Conservation (phyloP, 2,797 vertebrate genomes). For the Bradypus variegatus region DNA sequence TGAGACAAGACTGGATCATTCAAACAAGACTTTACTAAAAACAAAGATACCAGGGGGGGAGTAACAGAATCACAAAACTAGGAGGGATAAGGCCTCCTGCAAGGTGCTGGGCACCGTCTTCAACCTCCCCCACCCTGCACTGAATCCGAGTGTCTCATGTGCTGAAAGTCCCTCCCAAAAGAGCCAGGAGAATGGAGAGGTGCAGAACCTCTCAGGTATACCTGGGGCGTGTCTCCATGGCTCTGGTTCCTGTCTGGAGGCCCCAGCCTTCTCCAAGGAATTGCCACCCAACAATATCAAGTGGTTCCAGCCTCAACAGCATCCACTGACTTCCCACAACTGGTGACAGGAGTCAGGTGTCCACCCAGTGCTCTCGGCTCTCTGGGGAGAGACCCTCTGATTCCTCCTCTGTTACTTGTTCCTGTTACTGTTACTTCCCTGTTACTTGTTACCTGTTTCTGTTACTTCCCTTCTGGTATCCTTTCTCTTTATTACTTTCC, state of each 20-base stretch:
- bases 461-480: too few relatives aligned
- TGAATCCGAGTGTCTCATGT: neutral
- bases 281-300: neutral
- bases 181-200: neutral
- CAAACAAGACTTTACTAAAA: neutral
- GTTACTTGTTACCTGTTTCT: too few relatives aligned
- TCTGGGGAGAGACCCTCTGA: neutral
- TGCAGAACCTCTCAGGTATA: neutral
- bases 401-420: neutral
- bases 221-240: neutral
- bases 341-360: neutral
- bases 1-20: neutral
- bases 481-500: neutral
- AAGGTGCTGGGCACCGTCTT: neutral
- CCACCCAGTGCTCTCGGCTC: neutral
- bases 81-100: neutral
- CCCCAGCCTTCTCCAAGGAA: neutral
- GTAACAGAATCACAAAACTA: neutral
- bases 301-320: neutral
- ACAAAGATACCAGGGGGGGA: neutral
- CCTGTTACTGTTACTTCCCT: too few relatives aligned
- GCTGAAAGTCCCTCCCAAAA: neutral
- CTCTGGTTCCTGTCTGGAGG: neutral
- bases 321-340: neutral
- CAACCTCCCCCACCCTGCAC: neutral